Base-by-base conservation (phyloP, 2,113 vertebrate species). In the Leucopsar rothschildi region DNA sequence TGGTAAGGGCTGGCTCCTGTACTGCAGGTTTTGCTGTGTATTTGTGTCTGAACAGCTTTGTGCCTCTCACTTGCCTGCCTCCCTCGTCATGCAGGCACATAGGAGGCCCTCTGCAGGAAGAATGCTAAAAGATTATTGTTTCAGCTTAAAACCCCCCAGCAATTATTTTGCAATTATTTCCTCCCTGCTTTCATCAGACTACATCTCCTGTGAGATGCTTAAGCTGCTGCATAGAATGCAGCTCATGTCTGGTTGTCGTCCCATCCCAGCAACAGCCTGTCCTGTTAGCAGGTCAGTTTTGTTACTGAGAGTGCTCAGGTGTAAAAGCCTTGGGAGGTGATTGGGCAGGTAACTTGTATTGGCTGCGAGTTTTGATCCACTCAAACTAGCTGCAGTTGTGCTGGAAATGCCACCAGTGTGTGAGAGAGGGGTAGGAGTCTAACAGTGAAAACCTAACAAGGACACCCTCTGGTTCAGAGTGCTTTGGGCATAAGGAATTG, bases 381-480 rank as follows among this genome's bases (percentile, higher is more conserved):
- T 65, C 29, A 55, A 33, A 86, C 3, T 14, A 21, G 27, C 27
- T 57, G 45, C 6, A 79, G 12, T 17, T 2, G 1, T 33, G 37
- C n/a, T 90, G 69, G n/a, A 44, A 82, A 24, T 22, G 40, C 14
- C 27, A 35, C 6, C 3, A 8, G 10, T 0, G 19, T 29, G 37
- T 11, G 37, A 18, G 49, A 59, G 24, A 50, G 29, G 27, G 37
- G 9, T 8, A 4, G 70, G 57, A 82, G 25, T 35, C 23, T 37
- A 2, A 4, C 0, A 1, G 28, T 59, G 31, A 5, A 50, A 50
- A 68, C 4, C 7, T 66, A 3, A 2, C 16, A 8, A 42, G 39
- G 29, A 15, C 12, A 6, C 0, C 10, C 14, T 12, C 33, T 24
- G n/a, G 0, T 40, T 68, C 23, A 27, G 29, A 31, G 42, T 37